Evolutionary conservation across 2,797 vertebrate genomes (phyloP).

Genomic region (Megalops cyprinoides): DNA sequence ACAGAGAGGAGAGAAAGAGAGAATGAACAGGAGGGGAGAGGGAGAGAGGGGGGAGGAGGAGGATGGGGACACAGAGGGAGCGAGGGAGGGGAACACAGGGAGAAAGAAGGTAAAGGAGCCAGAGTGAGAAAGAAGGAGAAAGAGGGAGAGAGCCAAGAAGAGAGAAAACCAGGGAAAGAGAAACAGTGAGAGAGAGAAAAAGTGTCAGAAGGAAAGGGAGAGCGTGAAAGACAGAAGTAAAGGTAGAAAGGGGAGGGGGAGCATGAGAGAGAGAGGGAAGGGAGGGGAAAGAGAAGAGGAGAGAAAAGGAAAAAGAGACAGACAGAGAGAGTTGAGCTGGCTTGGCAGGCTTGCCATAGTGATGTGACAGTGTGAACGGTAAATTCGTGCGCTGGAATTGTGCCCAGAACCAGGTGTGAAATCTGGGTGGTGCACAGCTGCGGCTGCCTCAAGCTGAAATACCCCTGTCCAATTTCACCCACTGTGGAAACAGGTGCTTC

Average conservation of each 20-base stretch:
- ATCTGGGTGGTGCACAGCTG: background rate
- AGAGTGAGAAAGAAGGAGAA: too few relatives aligned
- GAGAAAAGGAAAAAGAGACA: background rate
- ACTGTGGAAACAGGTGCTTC: background rate
- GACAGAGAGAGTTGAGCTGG: background rate
- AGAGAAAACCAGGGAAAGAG: too few relatives aligned
- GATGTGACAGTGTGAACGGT: background rate
- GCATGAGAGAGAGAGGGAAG: slow-evolving; percentile 7
- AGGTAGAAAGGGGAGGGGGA: background rate
- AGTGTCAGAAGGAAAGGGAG: too few relatives aligned
- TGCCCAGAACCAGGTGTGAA: background rate
- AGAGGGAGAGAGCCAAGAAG: too few relatives aligned
- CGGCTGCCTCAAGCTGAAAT: background rate
- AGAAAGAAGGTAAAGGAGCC: background rate
- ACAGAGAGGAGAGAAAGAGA: background rate
- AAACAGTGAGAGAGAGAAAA: too few relatives aligned
- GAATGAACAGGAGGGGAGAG: background rate
- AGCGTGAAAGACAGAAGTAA: too few relatives aligned
- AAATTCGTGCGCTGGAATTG: background rate
- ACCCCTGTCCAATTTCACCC: background rate
- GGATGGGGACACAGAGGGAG: background rate
- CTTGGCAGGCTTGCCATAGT: background rate
- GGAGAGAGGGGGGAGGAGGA: background rate
- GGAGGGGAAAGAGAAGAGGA: slow-evolving; percentile 1
- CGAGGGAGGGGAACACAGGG: too few relatives aligned